Percentiles rank a stretch among this genome's conserved stretches.
phyloP scores from a whole-genome alignment of 2,797 vertebrate genomes.

The Melanotaenia maccullochi region DNA sequence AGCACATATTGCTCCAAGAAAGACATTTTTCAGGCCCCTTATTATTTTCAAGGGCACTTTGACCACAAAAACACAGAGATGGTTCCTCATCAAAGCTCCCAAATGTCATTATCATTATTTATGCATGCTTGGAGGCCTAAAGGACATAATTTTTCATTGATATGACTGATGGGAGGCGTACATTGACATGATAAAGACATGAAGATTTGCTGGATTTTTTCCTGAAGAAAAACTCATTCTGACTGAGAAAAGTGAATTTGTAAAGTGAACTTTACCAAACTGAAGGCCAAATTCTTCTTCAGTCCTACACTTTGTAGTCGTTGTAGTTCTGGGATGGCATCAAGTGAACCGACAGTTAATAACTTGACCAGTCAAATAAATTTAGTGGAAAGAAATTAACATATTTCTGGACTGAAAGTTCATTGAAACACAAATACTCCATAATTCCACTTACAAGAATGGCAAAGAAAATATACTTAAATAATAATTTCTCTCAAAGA shows the following conservation, averaged over 20 bases:
- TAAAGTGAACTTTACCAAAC: background rate
- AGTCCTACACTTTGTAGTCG: no score
- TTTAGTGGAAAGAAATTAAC: no score
- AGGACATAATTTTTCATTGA: conserved; percentile 55
- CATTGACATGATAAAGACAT: conserved; percentile 26
- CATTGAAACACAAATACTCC: no score
- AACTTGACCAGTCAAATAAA: no score
- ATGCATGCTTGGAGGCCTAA: conserved; percentile 67
- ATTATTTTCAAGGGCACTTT: conserved; percentile 80
- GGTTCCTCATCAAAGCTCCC: conserved; percentile 69
- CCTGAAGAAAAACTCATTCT: conserved; percentile 21
- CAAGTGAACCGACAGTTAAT: no score
- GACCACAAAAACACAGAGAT: conserved; percentile 65
- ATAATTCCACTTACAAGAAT: no score
- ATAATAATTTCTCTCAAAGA: no score
- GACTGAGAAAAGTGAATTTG: conserved; percentile 30
- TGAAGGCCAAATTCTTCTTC: no score
- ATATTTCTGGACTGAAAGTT: no score
- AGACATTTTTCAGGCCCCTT: conserved; percentile 71
- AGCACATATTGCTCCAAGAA: conserved; percentile 68
- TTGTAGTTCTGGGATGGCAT: no score
- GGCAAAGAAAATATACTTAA: no score
- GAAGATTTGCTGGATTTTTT: conserved; percentile 41
- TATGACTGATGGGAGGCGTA: conserved; percentile 46
- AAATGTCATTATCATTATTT: conserved; percentile 81